Percentiles rank a stretch among this genome's conserved stretches.
phyloP scores from a whole-genome alignment of 2,888 invertebrate species.

The Noctuana brunneofusca region DNA sequence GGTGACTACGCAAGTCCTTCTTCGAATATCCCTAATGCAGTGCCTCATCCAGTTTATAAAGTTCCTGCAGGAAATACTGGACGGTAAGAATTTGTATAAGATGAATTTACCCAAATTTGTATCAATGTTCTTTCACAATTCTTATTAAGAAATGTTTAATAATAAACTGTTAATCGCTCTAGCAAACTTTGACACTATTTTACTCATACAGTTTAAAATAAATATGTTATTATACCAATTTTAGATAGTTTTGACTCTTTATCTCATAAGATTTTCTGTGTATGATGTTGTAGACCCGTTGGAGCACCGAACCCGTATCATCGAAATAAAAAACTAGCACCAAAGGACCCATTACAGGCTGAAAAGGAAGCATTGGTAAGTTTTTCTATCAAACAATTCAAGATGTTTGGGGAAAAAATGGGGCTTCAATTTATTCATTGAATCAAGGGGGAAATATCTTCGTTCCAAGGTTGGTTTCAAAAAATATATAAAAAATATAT shows the following conservation, averaged over 20 bases:
- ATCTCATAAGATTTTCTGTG: not conserved
- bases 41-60: constrained; percentile 50
- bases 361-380: constrained; percentile 85
- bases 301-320: constrained; percentile 74
- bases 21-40: constrained; percentile 43
- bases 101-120: not conserved
- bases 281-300: constrained; percentile 58
- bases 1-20: constrained; percentile 62
- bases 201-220: too few species aligned
- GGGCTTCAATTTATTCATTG: too few species aligned
- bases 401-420: too few species aligned
- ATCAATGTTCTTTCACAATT: too few species aligned
- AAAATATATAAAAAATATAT: too few species aligned
- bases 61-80: constrained; percentile 27
- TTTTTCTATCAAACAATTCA: not conserved
- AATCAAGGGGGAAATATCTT: too few species aligned
- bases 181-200: too few species aligned
- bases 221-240: not conserved
- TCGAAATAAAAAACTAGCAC: constrained; percentile 59
- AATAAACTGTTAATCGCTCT: too few species aligned
- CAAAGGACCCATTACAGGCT: constrained; percentile 75
- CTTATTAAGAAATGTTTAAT: too few species aligned
- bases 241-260: not conserved
- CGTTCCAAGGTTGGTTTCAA: too few species aligned
- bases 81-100: constrained; percentile 30